Evolutionary conservation across 2,113 vertebrate genomes (phyloP), one percentile per base, ranked within the genome.

Genomic region (Melozone crissalis): DNA sequence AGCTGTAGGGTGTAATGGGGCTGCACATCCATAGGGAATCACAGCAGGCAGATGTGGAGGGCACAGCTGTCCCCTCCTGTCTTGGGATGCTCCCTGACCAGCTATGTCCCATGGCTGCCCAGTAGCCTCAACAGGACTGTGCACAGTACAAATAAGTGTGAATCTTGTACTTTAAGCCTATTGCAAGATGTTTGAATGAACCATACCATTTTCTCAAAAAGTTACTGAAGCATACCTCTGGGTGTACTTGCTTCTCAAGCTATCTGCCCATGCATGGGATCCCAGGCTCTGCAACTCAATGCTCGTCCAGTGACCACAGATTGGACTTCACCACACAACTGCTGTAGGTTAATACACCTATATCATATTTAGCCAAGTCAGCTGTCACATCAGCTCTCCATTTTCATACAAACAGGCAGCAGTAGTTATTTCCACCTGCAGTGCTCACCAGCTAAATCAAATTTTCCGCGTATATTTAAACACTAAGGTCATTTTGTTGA

Each of bases 391-490:
- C 79, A 80, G 76, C 79, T 81, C 51, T 90, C 39, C 68, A 14
- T 87, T 90, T 90, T 72, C 52, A 54, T 27, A 49, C 52, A 72
- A 84, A 79, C 52, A 79, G 84, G 62, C 93, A 93, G 58, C 54
- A 95, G 31, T 15, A 76, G 71, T 91, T 94, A 79, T 93, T 97
- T 95, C 77, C 74, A 94, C 61, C 79, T 76, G 74, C 84, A 94
- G 66, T 20, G 16, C 54, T 85, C 74, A 85, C 16, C 27, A 79
- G 51, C 28, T 87, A 83, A 87, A 89, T 76, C 58, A 91, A 87
- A 83, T 87, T 94, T 95, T 85, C 81, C 2, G 0, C 1, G 4
- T 80, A 37, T 59, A 80, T 85, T 87, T 94, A 90, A 92, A 85
- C 58, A 84, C 23, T n/a, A 51, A 69, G 54, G 71, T 87, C 20